Percentiles rank a stretch among this genome's conserved stretches.
phyloP scores from a whole-genome alignment of 2,113 vertebrate genomes.

The Ceyx margarethae region DNA sequence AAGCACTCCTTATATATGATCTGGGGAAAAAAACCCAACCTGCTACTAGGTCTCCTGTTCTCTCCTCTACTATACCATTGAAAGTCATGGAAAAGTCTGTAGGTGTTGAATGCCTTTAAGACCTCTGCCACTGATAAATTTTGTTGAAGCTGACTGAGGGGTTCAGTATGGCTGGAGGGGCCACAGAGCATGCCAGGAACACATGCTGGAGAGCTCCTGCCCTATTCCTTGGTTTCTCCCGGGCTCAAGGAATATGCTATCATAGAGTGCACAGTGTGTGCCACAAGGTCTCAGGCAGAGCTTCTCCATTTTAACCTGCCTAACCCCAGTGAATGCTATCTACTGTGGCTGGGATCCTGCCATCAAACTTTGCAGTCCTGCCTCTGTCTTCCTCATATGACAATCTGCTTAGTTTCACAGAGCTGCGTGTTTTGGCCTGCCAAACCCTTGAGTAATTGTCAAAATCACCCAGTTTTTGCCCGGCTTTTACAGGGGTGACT shows the following conservation, averaged over 20 bases:
- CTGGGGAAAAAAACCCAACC: neutral
- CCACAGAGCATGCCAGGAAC: neutral
- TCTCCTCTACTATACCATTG: neutral
- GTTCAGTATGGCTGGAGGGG: neutral
- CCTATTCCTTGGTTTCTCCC: neutral
- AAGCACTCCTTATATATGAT: neutral
- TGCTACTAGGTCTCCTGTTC: neutral
- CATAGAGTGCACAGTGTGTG: rapidly evolving
- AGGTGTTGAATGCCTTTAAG: neutral
- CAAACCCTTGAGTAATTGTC: neutral
- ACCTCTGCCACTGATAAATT: neutral
- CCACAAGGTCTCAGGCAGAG: neutral
- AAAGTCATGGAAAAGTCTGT: neutral
- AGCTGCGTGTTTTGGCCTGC: neutral
- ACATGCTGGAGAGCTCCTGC: neutral
- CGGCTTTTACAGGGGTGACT: neutral
- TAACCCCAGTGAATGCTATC: neutral
- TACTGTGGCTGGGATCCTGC: neutral
- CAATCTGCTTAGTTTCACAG: neutral
- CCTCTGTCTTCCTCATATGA: neutral
- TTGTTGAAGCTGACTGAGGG: neutral
- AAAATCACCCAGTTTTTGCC: neutral
- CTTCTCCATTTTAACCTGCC: neutral
- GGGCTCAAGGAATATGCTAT: neutral
- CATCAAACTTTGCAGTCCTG: neutral